Conservation (phyloP, 1,140 invertebrate species). For the Diorhabda elongata region DNA sequence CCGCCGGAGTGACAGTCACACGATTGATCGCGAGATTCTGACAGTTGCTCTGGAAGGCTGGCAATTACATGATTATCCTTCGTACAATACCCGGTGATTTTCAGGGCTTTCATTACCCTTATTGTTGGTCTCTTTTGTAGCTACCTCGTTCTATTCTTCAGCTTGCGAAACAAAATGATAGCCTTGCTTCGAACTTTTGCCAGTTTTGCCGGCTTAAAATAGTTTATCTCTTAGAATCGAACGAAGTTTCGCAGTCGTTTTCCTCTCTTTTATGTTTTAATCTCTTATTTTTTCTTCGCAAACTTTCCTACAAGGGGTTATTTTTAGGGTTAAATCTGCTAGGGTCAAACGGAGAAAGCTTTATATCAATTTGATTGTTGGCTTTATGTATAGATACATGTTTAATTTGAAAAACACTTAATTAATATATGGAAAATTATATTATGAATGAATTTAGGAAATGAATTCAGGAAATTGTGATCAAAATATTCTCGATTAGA, state of each 20-base stretch:
- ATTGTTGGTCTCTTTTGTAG: slow-evolving; percentile 39
- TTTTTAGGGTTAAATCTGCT: slow-evolving; percentile 16
- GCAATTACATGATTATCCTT: slow-evolving; percentile 42
- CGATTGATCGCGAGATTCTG: slow-evolving; percentile 35
- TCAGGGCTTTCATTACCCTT: slow-evolving; percentile 43
- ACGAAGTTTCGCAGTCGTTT: slow-evolving; percentile 15
- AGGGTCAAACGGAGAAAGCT: slow-evolving; percentile 8
- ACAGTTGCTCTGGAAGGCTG: slow-evolving; percentile 30
- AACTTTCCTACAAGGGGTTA: slow-evolving; percentile 21
- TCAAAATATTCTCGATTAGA: too few relatives aligned
- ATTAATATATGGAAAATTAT: too few relatives aligned
- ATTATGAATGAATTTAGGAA: too few relatives aligned
- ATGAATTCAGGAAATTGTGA: too few relatives aligned
- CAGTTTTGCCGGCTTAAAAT: slow-evolving; percentile 25
- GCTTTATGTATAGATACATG: too few relatives aligned
- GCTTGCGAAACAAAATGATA: slow-evolving; percentile 27
- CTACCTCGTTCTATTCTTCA: slow-evolving; percentile 19
- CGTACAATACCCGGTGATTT: slow-evolving; percentile 42
- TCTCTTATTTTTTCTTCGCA: slow-evolving; percentile 18
- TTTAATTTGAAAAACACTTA: too few relatives aligned
- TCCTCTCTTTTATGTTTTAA: slow-evolving; percentile 18
- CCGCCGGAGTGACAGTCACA: slow-evolving; percentile 19
- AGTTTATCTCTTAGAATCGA: slow-evolving; percentile 16
- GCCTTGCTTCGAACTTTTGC: slow-evolving; percentile 13
- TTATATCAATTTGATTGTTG: too few relatives aligned